Percentiles rank a stretch among this genome's conserved stretches.
phyloP scores from a whole-genome alignment of 2,888 invertebrate genomes.

The Tetranychus piercei region DNA sequence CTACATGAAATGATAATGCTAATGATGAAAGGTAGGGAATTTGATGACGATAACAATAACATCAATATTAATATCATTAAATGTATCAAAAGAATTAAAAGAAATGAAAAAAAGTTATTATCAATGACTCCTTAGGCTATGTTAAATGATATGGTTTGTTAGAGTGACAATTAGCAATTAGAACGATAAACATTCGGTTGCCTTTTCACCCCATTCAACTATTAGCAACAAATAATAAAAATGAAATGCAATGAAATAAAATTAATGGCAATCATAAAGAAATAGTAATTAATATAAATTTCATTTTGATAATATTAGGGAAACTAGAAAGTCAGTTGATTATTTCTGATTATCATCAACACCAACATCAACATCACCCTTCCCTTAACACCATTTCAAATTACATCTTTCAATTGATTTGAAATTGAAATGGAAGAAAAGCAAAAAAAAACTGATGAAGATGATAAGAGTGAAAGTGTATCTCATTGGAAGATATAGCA shows the following conservation, averaged over 20 bases:
- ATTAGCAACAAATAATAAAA: background rate
- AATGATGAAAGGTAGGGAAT: slow-evolving; percentile 1
- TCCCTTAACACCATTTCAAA: too few relatives aligned
- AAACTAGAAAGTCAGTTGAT: too few relatives aligned
- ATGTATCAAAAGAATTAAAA: background rate
- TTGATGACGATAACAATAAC: background rate
- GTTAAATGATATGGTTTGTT: background rate
- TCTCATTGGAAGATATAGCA: too few relatives aligned
- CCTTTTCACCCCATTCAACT: background rate
- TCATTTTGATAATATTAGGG: too few relatives aligned
- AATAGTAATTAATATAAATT: too few relatives aligned
- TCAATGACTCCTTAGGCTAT: background rate
- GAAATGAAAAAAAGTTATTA: background rate
- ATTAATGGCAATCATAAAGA: background rate
- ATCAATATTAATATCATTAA: background rate
- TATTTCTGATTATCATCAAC: too few relatives aligned
- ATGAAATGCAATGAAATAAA: background rate
- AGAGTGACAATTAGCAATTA: background rate
- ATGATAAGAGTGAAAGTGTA: too few relatives aligned
- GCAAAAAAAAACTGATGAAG: too few relatives aligned
- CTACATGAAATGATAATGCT: background rate
- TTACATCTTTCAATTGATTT: too few relatives aligned
- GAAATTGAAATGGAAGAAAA: too few relatives aligned
- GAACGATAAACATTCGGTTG: background rate
- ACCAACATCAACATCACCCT: too few relatives aligned